phyloP scores from a whole-genome alignment of 2,113 vertebrate species.

The Podilymbus podiceps region DNA sequence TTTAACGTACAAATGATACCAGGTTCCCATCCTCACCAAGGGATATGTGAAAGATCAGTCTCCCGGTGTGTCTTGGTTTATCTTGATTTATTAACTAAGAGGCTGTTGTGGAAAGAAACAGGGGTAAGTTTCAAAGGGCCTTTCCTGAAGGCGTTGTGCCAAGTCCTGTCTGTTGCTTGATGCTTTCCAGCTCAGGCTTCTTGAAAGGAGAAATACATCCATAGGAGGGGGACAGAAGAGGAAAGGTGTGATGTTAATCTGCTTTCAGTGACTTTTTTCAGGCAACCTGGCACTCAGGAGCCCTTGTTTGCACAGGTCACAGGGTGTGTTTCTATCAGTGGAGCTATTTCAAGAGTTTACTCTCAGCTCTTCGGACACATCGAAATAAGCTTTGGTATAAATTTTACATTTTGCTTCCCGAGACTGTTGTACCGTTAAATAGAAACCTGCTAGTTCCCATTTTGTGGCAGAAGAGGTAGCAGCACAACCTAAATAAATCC shows the following conservation, averaged over 20 bases:
- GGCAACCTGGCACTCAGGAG: not conserved
- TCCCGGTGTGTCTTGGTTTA: not conserved
- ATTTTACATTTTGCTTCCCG: not conserved
- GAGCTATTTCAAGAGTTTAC: not conserved
- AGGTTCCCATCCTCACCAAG: not conserved
- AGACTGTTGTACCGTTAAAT: not conserved
- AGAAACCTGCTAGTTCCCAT: not conserved
- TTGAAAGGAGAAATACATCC: not conserved
- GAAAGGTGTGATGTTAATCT: not conserved
- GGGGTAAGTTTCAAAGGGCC: constrained; percentile 18
- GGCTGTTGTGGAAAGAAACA: not conserved
- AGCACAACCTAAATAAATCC: not conserved
- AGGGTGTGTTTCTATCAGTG: not conserved
- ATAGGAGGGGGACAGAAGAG: not conserved
- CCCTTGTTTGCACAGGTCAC: not conserved
- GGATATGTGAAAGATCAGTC: not conserved
- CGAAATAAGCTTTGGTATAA: not conserved
- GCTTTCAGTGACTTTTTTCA: not conserved
- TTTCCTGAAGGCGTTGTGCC: constrained; percentile 20
- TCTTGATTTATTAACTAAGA: constrained; percentile 44
- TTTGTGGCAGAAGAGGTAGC: not conserved
- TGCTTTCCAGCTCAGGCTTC: constrained; percentile 15
- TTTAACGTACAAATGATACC: not conserved
- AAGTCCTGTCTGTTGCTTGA: not conserved
- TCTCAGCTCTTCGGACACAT: not conserved